Conservation (phyloP, 1,140 invertebrate species). For the Drosophila nannoptera region DNA sequence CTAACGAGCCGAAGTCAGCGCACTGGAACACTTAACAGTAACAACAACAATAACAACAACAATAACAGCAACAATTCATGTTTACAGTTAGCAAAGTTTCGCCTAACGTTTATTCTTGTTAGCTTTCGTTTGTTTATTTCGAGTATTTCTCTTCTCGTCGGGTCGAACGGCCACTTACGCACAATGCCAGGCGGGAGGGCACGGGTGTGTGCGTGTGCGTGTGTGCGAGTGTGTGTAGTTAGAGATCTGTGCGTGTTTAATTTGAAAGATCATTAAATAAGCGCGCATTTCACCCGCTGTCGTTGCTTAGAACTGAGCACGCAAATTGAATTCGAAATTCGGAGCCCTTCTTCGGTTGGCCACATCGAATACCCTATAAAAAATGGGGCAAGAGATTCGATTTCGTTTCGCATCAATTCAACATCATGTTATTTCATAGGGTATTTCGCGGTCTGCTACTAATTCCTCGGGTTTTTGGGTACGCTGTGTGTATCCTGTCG, state of each 20-base stretch:
- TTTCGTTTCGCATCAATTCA: too few species aligned
- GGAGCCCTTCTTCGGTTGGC: neutral
- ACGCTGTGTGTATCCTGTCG: slow-evolving; percentile 65
- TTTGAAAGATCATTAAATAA: slow-evolving; percentile 35
- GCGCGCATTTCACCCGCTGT: slow-evolving; percentile 20
- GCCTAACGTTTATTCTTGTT: slow-evolving; percentile 31
- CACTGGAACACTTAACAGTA: slow-evolving; percentile 53
- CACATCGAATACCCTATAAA: neutral
- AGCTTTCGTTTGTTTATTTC: slow-evolving; percentile 17
- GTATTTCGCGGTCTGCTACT: too few species aligned
- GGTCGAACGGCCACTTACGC: slow-evolving; percentile 9
- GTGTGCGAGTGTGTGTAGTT: too few species aligned
- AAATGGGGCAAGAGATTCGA: neutral
- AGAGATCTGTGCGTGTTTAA: slow-evolving; percentile 14
- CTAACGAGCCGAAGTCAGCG: slow-evolving; percentile 66
- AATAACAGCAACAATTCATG: slow-evolving; percentile 25
- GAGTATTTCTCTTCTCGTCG: slow-evolving; percentile 3
- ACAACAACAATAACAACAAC: slow-evolving; percentile 27
- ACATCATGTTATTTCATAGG: too few species aligned
- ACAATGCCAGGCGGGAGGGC: neutral
- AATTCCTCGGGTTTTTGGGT: slow-evolving; percentile 2
- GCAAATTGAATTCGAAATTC: slow-evolving; percentile 54
- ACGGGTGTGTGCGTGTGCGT: too few species aligned
- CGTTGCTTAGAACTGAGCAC: slow-evolving; percentile 34
- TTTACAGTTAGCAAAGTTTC: slow-evolving; percentile 60